Conservation (phyloP, 2,113 vertebrate genomes). For the Euleptes europaea region DNA sequence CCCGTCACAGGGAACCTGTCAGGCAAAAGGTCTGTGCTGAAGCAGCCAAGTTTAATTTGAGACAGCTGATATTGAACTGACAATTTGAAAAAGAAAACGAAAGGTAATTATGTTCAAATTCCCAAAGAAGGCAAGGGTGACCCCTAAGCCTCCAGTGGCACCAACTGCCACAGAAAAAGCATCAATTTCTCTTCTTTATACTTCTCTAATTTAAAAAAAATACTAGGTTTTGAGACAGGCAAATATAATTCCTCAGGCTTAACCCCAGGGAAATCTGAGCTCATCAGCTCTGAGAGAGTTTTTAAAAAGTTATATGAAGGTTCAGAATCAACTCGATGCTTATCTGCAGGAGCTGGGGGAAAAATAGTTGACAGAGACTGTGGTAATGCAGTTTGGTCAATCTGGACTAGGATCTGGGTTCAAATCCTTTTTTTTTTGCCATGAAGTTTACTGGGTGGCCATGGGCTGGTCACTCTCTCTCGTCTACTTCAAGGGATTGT, state of each 20-base stretch:
- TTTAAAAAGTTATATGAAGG: background rate
- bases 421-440: too few relatives aligned
- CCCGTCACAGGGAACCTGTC: constrained; percentile 27
- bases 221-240: background rate
- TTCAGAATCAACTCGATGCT: background rate
- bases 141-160: constrained; percentile 28
- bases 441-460: too few relatives aligned
- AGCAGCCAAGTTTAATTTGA: constrained; percentile 54
- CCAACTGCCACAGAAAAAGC: constrained; percentile 12
- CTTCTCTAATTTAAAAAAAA: constrained; percentile 9
- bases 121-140: constrained; percentile 42
- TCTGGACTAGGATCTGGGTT: too few relatives aligned
- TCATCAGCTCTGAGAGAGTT: constrained; percentile 29
- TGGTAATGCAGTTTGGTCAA: background rate
- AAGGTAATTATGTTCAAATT: constrained; percentile 58
- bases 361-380: constrained; percentile 11
- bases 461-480: too few relatives aligned
- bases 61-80: constrained; percentile 50
- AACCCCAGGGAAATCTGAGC: constrained; percentile 30
- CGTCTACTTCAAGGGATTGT: too few relatives aligned
- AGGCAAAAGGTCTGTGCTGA: constrained; percentile 29
- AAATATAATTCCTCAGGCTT: constrained; percentile 2
- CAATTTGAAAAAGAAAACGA: constrained; percentile 48
- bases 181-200: constrained; percentile 32
- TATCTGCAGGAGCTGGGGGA: background rate